Conservation (phyloP, 2,888 invertebrate species). For the Spisula subtruncata region DNA sequence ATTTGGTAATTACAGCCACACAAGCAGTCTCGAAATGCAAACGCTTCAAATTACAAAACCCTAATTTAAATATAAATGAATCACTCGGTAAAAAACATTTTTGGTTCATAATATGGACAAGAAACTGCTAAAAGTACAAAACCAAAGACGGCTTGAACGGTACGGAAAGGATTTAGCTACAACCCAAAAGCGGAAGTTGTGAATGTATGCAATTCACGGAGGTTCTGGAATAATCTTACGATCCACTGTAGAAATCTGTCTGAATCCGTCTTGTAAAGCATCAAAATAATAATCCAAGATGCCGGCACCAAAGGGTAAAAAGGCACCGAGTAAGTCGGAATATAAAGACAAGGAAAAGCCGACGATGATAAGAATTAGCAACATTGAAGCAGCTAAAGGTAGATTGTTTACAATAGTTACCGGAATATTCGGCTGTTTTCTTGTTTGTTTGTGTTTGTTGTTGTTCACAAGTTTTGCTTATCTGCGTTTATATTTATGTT, state of each 20-base stretch:
- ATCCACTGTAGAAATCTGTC: conserved; percentile 10
- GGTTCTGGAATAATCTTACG: conserved; percentile 37
- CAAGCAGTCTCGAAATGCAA: background rate
- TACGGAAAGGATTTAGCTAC: background rate
- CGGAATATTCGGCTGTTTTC: background rate
- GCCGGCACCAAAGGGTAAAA: conserved; percentile 59
- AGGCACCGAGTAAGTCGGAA: conserved; percentile 75
- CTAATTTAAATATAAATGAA: background rate
- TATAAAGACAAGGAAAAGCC: conserved; percentile 93
- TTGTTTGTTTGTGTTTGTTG: background rate
- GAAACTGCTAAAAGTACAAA: background rate
- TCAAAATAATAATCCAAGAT: conserved; percentile 37
- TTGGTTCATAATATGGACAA: background rate
- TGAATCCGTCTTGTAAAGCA: background rate
- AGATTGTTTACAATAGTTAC: conserved; percentile 71
- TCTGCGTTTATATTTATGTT: background rate
- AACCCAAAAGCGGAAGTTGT: conserved; percentile 19
- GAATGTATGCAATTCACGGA: conserved; percentile 34
- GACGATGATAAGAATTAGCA: conserved; percentile 96
- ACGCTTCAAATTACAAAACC: background rate
- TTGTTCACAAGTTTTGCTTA: background rate
- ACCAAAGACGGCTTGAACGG: background rate
- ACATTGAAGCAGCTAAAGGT: conserved; percentile 99
- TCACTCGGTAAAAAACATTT: background rate
- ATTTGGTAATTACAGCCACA: background rate